Conservation (phyloP, 2,113 vertebrate species). For the Grantiella picta region DNA sequence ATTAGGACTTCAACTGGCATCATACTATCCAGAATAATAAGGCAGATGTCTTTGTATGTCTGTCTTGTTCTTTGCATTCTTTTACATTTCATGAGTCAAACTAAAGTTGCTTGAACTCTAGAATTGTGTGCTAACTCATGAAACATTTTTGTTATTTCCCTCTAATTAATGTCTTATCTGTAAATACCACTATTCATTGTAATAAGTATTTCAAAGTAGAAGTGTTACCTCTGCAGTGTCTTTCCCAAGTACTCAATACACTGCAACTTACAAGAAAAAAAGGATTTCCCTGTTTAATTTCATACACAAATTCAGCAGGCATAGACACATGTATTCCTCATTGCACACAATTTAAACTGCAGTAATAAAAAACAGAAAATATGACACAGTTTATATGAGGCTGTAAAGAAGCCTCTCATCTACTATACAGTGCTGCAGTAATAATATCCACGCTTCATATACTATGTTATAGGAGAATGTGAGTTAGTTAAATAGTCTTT, state of each 20-base stretch:
- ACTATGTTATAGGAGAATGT: constrained; percentile 25
- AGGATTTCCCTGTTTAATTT: background rate
- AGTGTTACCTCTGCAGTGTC: background rate
- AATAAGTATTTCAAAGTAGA: background rate
- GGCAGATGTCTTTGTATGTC: background rate
- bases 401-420: constrained; percentile 47
- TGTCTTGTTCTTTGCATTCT: background rate
- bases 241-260: background rate
- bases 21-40: background rate
- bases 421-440: constrained; percentile 1
- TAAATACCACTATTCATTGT: background rate
- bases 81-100: background rate
- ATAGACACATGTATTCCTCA: constrained; percentile 24
- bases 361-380: constrained; percentile 32
- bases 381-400: constrained; percentile 37
- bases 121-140: background rate
- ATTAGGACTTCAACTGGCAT: background rate
- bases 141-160: background rate
- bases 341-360: constrained; percentile 23
- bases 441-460: constrained; percentile 26
- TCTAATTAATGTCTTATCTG: background rate
- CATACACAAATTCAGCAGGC: background rate
- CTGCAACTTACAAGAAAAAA: background rate
- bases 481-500: constrained; percentile 45
- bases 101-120: background rate